These are phyloP conservation scores for Turritopsis dohrnii DNA, from an alignment of 30 jellyfish, hydroid and myxozoan species.

Conservation along the genomic window DNA sequence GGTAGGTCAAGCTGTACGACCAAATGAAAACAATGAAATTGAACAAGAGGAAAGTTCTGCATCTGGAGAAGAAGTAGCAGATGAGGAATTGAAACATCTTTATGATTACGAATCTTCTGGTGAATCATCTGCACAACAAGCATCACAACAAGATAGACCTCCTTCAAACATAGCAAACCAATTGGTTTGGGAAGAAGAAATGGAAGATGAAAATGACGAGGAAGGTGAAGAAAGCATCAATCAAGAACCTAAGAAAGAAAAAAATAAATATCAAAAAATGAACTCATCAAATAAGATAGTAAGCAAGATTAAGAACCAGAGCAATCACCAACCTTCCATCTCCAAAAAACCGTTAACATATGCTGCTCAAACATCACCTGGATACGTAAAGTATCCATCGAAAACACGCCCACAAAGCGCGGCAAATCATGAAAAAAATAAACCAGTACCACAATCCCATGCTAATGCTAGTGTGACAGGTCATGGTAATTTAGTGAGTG, in stretches of 20 bases:
- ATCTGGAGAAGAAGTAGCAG: slow-evolving; percentile 23
- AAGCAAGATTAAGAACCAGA: not conserved
- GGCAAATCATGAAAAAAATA: not conserved
- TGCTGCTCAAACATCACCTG: not conserved
- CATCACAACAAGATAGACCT: not conserved
- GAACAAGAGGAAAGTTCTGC: slow-evolving; percentile 24
- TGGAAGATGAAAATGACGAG: slow-evolving; percentile 35
- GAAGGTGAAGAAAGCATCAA: slow-evolving; percentile 17
- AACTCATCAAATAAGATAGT: not conserved
- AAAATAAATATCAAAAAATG: not conserved
- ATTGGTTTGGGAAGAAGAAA: slow-evolving; percentile 17
- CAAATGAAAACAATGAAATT: not conserved
- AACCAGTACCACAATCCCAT: not conserved
- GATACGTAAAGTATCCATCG: not conserved
- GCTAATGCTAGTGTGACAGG: not conserved
- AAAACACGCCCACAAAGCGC: not conserved
- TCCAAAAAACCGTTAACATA: not conserved
- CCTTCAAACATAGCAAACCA: not conserved
- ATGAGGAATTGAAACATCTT: slow-evolving; percentile 18
- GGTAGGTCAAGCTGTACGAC: not conserved
- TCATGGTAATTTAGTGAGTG: not conserved
- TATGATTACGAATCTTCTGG: not conserved
- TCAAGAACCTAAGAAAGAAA: not conserved
- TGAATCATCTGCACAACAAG: not conserved
- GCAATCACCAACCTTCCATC: not conserved